Evolutionary conservation across 2,888 invertebrate genomes (phyloP).

Genomic region (Drosophila anomelani): DNA sequence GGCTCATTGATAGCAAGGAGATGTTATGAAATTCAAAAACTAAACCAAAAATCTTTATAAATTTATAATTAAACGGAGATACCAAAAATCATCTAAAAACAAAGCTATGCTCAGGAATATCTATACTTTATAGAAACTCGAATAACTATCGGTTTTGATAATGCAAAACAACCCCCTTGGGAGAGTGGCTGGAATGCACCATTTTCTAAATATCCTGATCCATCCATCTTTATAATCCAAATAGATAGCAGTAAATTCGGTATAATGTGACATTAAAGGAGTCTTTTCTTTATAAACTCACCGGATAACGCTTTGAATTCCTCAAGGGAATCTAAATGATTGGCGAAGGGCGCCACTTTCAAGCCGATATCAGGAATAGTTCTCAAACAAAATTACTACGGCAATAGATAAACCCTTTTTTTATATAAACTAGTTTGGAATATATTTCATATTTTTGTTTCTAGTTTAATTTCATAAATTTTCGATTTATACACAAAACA

Average conservation of each 20-base stretch:
- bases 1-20: neutral
- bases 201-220: neutral
- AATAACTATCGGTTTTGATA: neutral
- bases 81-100: neutral
- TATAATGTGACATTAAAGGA: no score
- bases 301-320: conserved; percentile 80
- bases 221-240: neutral
- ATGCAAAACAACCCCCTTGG: neutral
- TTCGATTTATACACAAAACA: neutral
- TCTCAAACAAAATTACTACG: conserved; percentile 26
- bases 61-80: neutral
- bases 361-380: conserved; percentile 71
- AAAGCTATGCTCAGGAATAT: neutral
- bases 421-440: neutral
- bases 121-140: neutral
- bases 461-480: neutral
- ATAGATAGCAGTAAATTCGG: neutral
- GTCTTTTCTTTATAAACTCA: conserved; percentile 39
- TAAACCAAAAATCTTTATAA: no score
- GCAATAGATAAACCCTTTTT: no score
- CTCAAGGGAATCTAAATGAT: conserved; percentile 83
- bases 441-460: neutral
- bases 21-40: no score
- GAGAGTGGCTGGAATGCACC: neutral
- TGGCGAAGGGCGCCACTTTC: conserved; percentile 83